These are phyloP conservation scores for Rhabdophis nuchalis DNA, from an alignment of 2,797 vertebrate genomes.

Conservation along the genomic window DNA sequence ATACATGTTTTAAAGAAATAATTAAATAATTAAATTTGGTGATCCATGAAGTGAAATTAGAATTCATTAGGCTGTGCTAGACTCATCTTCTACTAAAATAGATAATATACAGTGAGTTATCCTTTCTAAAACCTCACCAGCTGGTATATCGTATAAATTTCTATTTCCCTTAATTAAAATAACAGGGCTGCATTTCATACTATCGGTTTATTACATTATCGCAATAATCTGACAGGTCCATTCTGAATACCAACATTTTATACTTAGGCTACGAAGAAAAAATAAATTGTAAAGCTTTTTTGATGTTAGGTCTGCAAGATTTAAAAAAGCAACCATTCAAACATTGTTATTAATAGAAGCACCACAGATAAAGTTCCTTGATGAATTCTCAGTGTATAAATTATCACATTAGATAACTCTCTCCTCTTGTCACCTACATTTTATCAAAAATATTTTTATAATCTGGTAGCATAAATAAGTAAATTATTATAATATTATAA, in stretches of 20 bases:
- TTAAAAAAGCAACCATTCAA: background rate
- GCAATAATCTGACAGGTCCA: background rate
- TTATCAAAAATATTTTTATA: background rate
- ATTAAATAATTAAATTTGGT: background rate
- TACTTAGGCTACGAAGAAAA: background rate
- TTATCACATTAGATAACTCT: conserved; percentile 1
- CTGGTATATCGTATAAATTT: background rate
- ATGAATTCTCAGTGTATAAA: conserved; percentile 17
- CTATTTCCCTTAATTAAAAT: background rate
- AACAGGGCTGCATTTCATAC: background rate
- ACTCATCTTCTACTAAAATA: background rate
- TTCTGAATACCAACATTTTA: background rate
- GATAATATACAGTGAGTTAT: background rate
- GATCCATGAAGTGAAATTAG: background rate
- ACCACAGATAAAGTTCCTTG: background rate
- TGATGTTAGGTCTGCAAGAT: background rate
- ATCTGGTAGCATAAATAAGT: background rate
- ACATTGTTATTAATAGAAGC: conserved; percentile 16
- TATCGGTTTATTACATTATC: background rate
- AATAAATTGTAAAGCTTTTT: background rate
- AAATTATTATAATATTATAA: background rate
- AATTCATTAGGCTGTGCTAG: background rate
- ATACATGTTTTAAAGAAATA: background rate
- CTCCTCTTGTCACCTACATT: conserved; percentile 19
- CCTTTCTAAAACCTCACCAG: background rate